Evolutionary conservation across 2,113 vertebrate species (phyloP).

Genomic region (Montifringilla adamsi): DNA sequence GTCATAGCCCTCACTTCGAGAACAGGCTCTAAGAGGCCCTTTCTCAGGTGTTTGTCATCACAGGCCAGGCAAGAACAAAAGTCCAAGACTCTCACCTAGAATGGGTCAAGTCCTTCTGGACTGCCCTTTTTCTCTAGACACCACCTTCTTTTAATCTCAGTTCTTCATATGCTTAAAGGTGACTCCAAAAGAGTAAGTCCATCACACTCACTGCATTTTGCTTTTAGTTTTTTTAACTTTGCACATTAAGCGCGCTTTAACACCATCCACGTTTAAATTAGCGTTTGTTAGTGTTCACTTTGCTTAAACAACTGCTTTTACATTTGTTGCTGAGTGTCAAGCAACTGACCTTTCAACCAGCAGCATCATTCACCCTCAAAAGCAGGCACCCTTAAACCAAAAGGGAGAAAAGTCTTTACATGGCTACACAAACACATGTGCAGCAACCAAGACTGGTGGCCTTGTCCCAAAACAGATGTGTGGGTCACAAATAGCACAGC

Average conservation of each 20-base stretch:
- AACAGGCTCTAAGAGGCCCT: not conserved
- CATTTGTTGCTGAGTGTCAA: not conserved
- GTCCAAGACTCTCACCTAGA: not conserved
- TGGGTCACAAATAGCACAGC: not conserved
- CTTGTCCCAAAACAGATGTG: not conserved
- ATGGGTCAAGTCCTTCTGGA: not conserved
- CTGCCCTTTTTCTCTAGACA: not conserved
- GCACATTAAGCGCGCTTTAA: not conserved
- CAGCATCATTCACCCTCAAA: not conserved
- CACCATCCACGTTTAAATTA: not conserved
- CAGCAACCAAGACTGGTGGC: not conserved
- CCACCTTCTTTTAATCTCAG: not conserved
- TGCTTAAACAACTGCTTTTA: slow-evolving; percentile 13
- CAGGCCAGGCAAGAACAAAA: not conserved
- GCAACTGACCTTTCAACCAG: not conserved
- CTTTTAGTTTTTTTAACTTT: not conserved
- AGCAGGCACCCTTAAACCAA: not conserved
- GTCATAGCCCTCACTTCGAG: not conserved
- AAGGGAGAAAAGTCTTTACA: not conserved
- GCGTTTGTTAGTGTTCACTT: not conserved
- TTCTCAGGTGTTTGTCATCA: not conserved
- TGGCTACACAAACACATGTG: not conserved
- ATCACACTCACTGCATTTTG: not conserved
- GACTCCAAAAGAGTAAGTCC: not conserved
- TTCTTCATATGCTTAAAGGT: not conserved